A percentile compares a stretch with the other conserved stretches of the same genome.
phyloP scores from a whole-genome alignment of 2,888 invertebrate genomes.

The Trissonchulus latispiculum region DNA sequence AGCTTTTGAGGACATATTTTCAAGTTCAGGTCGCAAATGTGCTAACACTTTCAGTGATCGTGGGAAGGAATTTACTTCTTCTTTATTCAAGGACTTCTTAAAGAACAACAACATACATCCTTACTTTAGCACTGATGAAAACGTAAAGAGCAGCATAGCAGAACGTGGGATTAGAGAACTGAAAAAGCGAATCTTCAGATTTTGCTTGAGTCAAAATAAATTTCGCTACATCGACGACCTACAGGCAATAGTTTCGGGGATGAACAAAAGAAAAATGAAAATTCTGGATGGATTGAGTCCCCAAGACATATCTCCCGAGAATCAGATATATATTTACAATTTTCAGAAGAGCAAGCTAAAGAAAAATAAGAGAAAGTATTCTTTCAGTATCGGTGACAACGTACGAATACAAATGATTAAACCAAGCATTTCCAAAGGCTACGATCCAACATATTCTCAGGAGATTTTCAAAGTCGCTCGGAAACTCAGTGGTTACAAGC shows the following conservation, averaged over 20 bases:
- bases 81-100: background rate
- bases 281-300: background rate
- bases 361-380: background rate
- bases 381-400: conserved; percentile 6
- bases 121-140: background rate
- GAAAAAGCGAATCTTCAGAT: background rate
- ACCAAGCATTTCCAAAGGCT: background rate
- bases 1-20: background rate
- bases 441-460: background rate
- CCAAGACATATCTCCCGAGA: background rate
- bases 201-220: background rate
- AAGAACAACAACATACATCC: background rate
- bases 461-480: background rate
- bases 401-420: background rate
- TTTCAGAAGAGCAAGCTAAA: background rate
- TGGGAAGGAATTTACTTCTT: background rate
- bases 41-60: background rate
- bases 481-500: background rate
- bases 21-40: background rate
- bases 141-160: background rate
- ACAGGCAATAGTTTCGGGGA: background rate
- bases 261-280: conserved; percentile 6
- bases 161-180: background rate
- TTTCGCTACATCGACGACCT: background rate
- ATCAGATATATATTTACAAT: conserved; percentile 1